Percentiles rank a stretch among this genome's conserved stretches.
These are phyloP conservation scores for Planococcus citri DNA, from an alignment of 1,140 invertebrate species.

Conservation along the genomic window DNA sequence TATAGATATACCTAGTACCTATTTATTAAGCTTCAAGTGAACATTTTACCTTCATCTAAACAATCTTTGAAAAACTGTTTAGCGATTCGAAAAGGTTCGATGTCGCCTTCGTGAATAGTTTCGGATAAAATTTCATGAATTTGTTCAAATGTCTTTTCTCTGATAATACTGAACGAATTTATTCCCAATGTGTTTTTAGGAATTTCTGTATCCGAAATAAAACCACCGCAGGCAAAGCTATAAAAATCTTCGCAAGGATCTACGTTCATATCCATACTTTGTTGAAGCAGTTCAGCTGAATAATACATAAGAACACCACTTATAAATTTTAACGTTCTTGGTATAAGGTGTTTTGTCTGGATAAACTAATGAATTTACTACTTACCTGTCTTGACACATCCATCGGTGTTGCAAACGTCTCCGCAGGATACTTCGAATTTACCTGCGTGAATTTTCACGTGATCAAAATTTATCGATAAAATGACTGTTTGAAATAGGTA, in stretches of 20 bases:
- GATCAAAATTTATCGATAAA: too few species aligned
- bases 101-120: not conserved
- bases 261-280: conserved; percentile 38
- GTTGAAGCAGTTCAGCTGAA: conserved; percentile 34
- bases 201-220: conserved; percentile 26
- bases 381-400: not conserved
- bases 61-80: conserved; percentile 38
- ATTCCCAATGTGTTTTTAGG: not conserved
- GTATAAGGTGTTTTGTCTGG: not conserved
- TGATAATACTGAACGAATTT: not conserved
- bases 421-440: not conserved
- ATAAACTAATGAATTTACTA: not conserved
- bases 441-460: too few species aligned
- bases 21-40: too few species aligned
- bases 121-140: not conserved
- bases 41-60: conserved; percentile 36
- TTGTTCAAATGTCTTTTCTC: not conserved
- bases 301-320: too few species aligned
- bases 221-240: conserved; percentile 42
- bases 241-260: conserved; percentile 56
- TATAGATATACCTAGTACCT: too few species aligned
- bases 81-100: conserved; percentile 27
- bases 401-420: not conserved
- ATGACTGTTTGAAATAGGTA: too few species aligned
- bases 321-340: not conserved